Evolutionary conservation across 1,140 invertebrate genomes (phyloP), one percentile per base, ranked within the genome.

Genomic region (Marisa cornuarietis): DNA sequence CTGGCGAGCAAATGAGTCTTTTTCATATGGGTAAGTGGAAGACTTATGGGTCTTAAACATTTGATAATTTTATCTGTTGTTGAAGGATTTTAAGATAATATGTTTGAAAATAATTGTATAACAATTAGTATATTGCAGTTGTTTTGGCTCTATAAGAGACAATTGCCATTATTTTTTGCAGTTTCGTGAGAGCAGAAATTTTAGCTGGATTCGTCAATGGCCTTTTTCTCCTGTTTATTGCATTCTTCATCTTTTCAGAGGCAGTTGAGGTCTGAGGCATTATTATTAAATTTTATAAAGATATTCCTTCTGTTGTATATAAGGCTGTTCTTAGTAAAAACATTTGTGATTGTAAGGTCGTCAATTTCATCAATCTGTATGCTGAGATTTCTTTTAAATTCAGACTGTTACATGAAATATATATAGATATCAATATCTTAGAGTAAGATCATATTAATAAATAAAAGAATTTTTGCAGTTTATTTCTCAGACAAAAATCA

Each of bases 201-300:
- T 86, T 99, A 20, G 97, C 97, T 20, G 98, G 98, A 14, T 99
- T 99, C 92, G 96, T 98, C 0, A 99, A 99, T 92, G 97, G 97
- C 65, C 92, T 99, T 6, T 98, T 99, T 87, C 92, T 99, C 58
- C 90, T 99, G 0, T 99, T 99, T 90, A 98, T 99, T 85, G 96
- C 97, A 62, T 97, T 99, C 90, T 99, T 98, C 89, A 98, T 99
- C 63, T 95, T 99, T 92, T 96, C 96, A 3, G 97, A 99, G 91
- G 97, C 97, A 61, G 95, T 99, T 0, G 97, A 99, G 86, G 90
- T 91, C 85, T 81, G 79, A 78, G n/a, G 9, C 26, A 54, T 51
- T 13, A 65, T 18, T 58, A 42, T 42, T n/a, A n/a, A n/a, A n/a
- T n/a, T n/a, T 42, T 42, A 42, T 42, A 42, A 42, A 42, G 6